phyloP scores from a whole-genome alignment of 2,113 vertebrate genomes.

The Peromyscus maniculatus region DNA sequence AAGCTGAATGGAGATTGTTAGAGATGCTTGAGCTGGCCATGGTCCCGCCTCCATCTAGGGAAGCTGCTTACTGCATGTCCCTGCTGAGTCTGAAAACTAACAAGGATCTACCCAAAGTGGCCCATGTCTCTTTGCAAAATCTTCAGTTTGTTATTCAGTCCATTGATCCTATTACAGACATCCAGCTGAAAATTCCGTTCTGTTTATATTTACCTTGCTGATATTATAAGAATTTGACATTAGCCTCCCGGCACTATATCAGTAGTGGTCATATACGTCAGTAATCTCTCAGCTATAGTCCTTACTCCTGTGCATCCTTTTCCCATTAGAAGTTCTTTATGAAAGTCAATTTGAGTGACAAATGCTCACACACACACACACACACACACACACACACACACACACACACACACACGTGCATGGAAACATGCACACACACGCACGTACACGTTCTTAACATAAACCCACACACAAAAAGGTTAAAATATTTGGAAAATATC shows the following conservation, averaged over 20 bases:
- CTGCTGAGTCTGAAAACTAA: conserved; percentile 23
- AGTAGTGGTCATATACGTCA: background rate
- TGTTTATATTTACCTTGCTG: conserved; percentile 46
- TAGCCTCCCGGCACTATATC: background rate
- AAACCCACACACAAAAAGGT: background rate
- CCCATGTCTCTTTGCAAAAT: background rate
- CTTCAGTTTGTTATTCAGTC: conserved; percentile 19
- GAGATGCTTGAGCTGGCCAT: background rate
- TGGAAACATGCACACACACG: background rate
- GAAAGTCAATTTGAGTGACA: background rate
- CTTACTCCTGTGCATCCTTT: background rate
- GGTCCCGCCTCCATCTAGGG: conserved; percentile 15
- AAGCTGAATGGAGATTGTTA: background rate
- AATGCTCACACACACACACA: background rate
- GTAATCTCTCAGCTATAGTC: background rate
- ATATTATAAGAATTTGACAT: conserved; percentile 26
- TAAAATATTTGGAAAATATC: background rate
- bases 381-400: too few species aligned
- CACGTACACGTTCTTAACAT: background rate
- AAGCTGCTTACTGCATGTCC: conserved; percentile 33
- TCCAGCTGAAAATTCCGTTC: background rate
- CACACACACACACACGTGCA: too few species aligned
- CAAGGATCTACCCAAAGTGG: background rate
- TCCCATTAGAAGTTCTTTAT: conserved; percentile 14
- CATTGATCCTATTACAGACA: conserved; percentile 12